Evolutionary conservation across 2,113 vertebrate species (phyloP), one percentile per base, ranked within the genome.

Genomic region (Talpa occidentalis): DNA sequence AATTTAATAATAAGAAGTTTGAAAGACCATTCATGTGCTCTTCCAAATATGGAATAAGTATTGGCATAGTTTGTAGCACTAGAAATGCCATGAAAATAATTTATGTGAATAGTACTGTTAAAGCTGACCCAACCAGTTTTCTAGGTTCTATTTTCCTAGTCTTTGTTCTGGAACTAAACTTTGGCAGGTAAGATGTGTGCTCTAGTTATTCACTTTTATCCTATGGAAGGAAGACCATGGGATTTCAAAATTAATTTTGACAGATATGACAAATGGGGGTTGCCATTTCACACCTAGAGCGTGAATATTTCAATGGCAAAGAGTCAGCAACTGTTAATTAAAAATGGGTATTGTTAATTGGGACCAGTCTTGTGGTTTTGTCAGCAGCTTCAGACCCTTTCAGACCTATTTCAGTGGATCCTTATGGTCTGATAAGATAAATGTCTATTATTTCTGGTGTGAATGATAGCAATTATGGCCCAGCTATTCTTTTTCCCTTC

Each of bases 301-400:
- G 78, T 96, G 97, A 97, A 95, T 97, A 97, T 97, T 97, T 95
- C 96, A 96, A 96, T 97, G 95, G 97, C 95, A 97, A 93, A 94
- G 90, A 97, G 93, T 97, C 97, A 96, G 94, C 78, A 91, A 97
- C 97, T 97, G 96, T 96, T 97, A 97, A 97, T 97, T 97, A 97
- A 96, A 97, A 96, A 96, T 94, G 94, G 88, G 85, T 95, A 96
- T 97, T 97, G 96, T 97, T 97, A 97, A 97, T 97, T 97, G 97
- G 97, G 92, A 92, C 91, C 94, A 92, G 93, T 91, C 96, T 94
- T 96, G 88, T 91, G 92, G 92, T 96, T 97, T 97, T 97, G 94
- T 97, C 97, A 96, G 94, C 88, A 96, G 93, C 90, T 95, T 97
- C 92, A 97, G 93, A 88, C 90, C 93, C 88, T 95, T 96, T 95